Conservation (phyloP, 2,888 invertebrate genomes). For the Sinhomidia bicolor region DNA sequence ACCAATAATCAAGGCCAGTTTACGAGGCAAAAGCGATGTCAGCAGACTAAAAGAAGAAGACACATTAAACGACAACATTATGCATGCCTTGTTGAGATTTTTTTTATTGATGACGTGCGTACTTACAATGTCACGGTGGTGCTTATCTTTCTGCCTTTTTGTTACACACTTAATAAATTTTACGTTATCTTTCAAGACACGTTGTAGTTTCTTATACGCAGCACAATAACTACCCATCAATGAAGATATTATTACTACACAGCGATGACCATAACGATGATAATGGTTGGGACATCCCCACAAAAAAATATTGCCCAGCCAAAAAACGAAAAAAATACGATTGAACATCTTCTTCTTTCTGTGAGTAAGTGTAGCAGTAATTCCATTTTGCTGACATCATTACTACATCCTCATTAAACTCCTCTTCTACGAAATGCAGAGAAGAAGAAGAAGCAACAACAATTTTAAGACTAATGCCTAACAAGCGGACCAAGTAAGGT, state of each 20-base stretch:
- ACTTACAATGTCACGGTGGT: background rate
- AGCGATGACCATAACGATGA: no score
- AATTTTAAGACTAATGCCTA: background rate
- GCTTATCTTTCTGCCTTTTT: background rate
- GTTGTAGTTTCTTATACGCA: background rate
- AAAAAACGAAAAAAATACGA: conserved; percentile 1
- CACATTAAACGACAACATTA: background rate
- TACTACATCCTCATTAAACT: conserved; percentile 55
- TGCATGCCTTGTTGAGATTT: background rate
- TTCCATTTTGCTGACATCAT: conserved; percentile 53
- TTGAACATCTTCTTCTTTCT: background rate
- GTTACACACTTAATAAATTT: background rate
- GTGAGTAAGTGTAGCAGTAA: no score
- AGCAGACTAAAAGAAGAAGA: background rate
- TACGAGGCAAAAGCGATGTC: background rate
- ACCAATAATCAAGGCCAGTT: conserved; percentile 50
- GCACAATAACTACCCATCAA: background rate
- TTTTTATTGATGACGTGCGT: conserved; percentile 1
- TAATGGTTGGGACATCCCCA: background rate
- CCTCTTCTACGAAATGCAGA: background rate
- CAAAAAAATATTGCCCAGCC: background rate
- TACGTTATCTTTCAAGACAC: background rate
- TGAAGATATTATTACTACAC: no score
- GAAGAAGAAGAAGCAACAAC: background rate
- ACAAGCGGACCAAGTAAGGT: background rate